These are phyloP conservation scores for Labeo calbasu DNA, from an alignment of 2,797 vertebrate genomes.

Conservation along the genomic window DNA sequence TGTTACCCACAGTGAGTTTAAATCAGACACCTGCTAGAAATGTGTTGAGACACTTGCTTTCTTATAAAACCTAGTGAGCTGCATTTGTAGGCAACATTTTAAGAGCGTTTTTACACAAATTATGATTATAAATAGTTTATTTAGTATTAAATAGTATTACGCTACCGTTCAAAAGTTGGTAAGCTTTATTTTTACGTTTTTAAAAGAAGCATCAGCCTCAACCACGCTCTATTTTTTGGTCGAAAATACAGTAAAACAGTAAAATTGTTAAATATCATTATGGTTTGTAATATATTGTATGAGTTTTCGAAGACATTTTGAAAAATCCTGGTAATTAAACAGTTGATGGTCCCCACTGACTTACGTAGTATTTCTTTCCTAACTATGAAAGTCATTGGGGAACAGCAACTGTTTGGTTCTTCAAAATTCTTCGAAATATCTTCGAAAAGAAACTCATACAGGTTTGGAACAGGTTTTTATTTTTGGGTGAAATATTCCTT, in stretches of 20 bases:
- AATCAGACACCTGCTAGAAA: slow-evolving; percentile 20
- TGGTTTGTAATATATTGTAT: not conserved
- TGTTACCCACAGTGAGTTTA: not conserved
- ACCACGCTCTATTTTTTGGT: not conserved
- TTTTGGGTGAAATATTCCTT: no score
- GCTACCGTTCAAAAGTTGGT: not conserved
- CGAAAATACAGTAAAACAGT: not conserved
- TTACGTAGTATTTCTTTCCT: no score
- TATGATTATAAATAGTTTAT: not conserved
- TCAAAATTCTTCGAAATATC: no score
- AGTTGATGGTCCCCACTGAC: no score
- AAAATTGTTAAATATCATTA: not conserved
- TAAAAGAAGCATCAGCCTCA: not conserved
- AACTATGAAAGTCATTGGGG: no score
- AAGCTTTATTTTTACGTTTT: not conserved
- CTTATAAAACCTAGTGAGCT: not conserved
- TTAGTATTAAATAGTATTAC: not conserved
- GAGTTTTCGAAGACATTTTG: no score
- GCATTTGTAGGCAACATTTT: not conserved
- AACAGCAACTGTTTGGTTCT: no score
- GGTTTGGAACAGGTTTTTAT: no score
- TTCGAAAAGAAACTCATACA: no score
- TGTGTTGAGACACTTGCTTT: not conserved
- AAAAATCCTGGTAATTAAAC: no score
- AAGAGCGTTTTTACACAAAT: not conserved